phyloP scores from a whole-genome alignment of 2,113 vertebrate species.

The Amphilophus citrinellus region DNA sequence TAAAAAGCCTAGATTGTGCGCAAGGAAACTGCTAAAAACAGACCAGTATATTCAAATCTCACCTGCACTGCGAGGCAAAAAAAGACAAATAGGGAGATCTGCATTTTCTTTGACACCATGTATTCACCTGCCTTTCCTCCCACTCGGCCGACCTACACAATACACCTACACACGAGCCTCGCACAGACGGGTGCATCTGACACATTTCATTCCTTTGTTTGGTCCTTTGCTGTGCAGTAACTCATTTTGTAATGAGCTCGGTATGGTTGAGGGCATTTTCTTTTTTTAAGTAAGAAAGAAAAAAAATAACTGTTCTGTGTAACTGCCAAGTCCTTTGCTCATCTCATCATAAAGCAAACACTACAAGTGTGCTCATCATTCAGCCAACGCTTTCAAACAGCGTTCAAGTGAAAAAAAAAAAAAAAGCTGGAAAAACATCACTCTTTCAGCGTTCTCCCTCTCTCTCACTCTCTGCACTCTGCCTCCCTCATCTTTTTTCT shows the following conservation, averaged over 20 bases:
- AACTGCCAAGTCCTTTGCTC: slow-evolving; percentile 31
- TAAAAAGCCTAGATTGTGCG: slow-evolving; percentile 13
- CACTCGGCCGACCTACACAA: slow-evolving; percentile 76
- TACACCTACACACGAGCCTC: slow-evolving; percentile 65
- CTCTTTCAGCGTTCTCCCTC: slow-evolving; percentile 21
- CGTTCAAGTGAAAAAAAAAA: slow-evolving; percentile 14
- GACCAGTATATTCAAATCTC: slow-evolving; percentile 34
- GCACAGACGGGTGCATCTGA: slow-evolving; percentile 61
- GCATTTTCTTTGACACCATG: slow-evolving; percentile 66
- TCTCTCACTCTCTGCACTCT: slow-evolving; percentile 18
- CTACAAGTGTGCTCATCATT: slow-evolving; percentile 43
- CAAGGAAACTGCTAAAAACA: slow-evolving; percentile 5
- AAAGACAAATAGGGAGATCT: slow-evolving; percentile 60
- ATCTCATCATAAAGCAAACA: slow-evolving; percentile 31
- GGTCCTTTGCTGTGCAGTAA: slow-evolving; percentile 22
- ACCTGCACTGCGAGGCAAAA: slow-evolving; percentile 37
- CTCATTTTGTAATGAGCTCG: slow-evolving; percentile 50
- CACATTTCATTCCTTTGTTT: slow-evolving; percentile 65
- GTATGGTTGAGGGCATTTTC: slow-evolving; percentile 38
- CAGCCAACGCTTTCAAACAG: slow-evolving; percentile 28
- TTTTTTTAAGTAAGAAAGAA: slow-evolving; percentile 8
- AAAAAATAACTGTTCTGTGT: background rate
- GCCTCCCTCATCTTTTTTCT: slow-evolving; percentile 44
- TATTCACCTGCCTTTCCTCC: slow-evolving; percentile 75
- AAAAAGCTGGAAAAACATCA: slow-evolving; percentile 55